These are phyloP conservation scores for Phoenicopterus ruber DNA, from an alignment of 2,113 vertebrate species.

Conservation along the genomic window DNA sequence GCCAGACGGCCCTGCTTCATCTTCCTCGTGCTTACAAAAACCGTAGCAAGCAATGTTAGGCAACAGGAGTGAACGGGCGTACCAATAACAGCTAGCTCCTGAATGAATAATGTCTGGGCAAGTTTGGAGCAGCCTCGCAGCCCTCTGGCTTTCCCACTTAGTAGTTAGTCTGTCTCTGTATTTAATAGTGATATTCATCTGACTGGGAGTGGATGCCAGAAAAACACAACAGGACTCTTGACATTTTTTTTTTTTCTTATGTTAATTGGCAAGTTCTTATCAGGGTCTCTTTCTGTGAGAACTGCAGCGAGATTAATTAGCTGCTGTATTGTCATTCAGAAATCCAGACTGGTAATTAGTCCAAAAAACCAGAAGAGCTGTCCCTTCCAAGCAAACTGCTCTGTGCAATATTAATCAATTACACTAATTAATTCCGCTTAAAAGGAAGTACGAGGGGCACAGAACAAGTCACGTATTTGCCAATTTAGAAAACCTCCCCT, in stretches of 20 bases:
- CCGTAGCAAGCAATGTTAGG: background rate
- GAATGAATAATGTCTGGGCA: background rate
- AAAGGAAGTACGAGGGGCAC: background rate
- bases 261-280: constrained; percentile 72
- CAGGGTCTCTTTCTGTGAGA: constrained; percentile 70
- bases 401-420: constrained; percentile 37
- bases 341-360: constrained; percentile 69
- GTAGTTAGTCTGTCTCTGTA: background rate
- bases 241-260: constrained; percentile 49
- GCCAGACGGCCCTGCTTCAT: background rate
- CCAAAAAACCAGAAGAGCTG: constrained; percentile 35
- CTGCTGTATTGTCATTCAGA: constrained; percentile 61
- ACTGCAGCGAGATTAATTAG: constrained; percentile 73
- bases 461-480: background rate
- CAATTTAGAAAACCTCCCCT: background rate
- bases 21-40: background rate
- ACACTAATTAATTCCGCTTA: constrained; percentile 49
- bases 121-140: background rate
- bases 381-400: constrained; percentile 40
- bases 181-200: constrained; percentile 48
- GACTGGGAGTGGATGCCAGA: constrained; percentile 39
- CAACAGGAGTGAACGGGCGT: background rate
- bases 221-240: constrained; percentile 61
- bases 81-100: background rate
- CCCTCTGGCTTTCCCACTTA: background rate